Conservation (phyloP, 2,113 vertebrate genomes). For the Anhinga rufa region DNA sequence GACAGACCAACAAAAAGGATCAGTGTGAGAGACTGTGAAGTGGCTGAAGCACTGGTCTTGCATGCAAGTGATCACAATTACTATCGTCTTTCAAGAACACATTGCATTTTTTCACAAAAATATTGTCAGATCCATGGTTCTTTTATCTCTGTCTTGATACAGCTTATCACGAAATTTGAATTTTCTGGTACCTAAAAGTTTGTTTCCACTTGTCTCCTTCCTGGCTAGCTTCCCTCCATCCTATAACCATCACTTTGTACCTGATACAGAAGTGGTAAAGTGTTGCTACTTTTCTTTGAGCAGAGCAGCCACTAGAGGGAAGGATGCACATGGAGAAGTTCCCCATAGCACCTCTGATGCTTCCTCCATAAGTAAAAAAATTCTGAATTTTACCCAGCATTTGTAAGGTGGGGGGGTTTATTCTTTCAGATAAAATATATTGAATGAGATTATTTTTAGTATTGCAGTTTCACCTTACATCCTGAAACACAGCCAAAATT, state of each 20-base stretch:
- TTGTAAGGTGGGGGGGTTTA: not conserved
- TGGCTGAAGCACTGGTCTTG: not conserved
- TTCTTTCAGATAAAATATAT: not conserved
- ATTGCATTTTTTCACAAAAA: not conserved
- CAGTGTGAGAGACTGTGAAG: not conserved
- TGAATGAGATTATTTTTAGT: constrained; percentile 16
- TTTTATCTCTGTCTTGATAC: not conserved
- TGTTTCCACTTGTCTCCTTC: not conserved
- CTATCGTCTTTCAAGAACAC: not conserved
- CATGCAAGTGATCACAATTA: not conserved
- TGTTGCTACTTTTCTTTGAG: not conserved
- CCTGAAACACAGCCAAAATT: constrained; percentile 26
- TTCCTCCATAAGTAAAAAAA: not conserved
- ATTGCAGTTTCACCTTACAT: not conserved
- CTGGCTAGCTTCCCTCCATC: not conserved
- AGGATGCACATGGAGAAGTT: not conserved
- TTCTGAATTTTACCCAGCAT: not conserved
- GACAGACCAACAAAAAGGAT: not conserved
- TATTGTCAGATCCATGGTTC: not conserved
- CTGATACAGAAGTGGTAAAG: not conserved
- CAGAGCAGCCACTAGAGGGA: constrained; percentile 38
- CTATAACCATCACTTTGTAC: not conserved
- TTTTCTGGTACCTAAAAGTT: not conserved
- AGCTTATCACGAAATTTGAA: not conserved
- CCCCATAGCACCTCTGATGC: not conserved